Conservation (phyloP, 2,888 invertebrate genomes). For the Alcis repandata region DNA sequence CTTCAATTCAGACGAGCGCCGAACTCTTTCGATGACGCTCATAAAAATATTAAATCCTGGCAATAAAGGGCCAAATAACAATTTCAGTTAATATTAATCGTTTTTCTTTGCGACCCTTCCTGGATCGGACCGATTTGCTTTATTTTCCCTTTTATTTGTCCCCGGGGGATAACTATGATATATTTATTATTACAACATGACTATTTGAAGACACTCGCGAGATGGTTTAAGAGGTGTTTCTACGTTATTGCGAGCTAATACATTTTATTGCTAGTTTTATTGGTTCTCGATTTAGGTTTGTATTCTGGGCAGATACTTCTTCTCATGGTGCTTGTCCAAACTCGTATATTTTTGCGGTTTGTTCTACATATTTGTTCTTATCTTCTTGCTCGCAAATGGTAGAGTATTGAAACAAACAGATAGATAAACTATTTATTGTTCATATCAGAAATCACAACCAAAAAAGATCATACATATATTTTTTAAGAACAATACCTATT, state of each 20-base stretch:
- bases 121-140: conserved; percentile 76
- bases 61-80: conserved; percentile 79
- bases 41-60: conserved; percentile 82
- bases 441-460: too few relatives aligned
- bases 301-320: neutral
- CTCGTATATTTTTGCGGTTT: too few relatives aligned
- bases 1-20: conserved; percentile 61
- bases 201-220: conserved; percentile 79
- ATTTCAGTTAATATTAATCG: conserved; percentile 87
- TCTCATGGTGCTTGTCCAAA: too few relatives aligned
- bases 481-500: too few relatives aligned
- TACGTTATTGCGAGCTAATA: conserved; percentile 61
- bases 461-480: too few relatives aligned
- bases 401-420: too few relatives aligned
- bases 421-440: too few relatives aligned
- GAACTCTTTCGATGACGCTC: conserved; percentile 78
- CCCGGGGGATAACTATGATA: conserved; percentile 81
- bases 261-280: conserved; percentile 59
- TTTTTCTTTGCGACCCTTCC: conserved; percentile 84
- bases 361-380: too few relatives aligned
- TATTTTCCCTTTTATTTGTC: conserved; percentile 84
- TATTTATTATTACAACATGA: conserved; percentile 83
- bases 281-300: conserved; percentile 37
- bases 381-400: too few relatives aligned
- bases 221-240: conserved; percentile 75